Evolutionary conservation across 2,797 vertebrate species (phyloP).

Genomic region (Synanceia verrucosa): DNA sequence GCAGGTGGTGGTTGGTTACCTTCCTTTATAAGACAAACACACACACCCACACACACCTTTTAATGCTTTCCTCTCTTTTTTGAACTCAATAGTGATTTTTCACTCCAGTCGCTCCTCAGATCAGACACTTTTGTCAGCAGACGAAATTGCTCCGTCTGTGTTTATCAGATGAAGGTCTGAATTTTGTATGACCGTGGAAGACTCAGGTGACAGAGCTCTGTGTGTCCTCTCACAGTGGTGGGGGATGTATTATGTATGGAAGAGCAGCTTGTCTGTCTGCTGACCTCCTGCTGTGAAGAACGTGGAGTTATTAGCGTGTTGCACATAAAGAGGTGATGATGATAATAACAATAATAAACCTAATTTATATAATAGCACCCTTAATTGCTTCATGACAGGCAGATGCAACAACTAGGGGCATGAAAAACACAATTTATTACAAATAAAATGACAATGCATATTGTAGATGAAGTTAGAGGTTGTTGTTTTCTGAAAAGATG

Average conservation of each 20-base stretch:
- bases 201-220: slow-evolving; percentile 11
- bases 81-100: not conserved
- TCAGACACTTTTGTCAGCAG: slow-evolving; percentile 4
- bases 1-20: not conserved
- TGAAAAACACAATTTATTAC: not conserved
- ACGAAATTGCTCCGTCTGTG: slow-evolving; percentile 6
- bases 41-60: not conserved
- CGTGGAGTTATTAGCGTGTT: not conserved
- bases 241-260: slow-evolving; percentile 37
- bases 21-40: not conserved
- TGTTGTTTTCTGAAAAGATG: not conserved
- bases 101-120: not conserved
- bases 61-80: not conserved
- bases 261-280: not conserved
- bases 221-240: not conserved
- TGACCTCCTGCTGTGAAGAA: not conserved
- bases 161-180: not conserved
- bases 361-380: not conserved
- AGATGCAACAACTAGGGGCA: not conserved
- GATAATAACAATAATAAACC: not conserved
- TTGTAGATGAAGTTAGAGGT: not conserved
- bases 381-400: not conserved
- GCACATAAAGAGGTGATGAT: not conserved
- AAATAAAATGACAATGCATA: not conserved
- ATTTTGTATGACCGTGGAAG: not conserved